Evolutionary conservation across 2,888 invertebrate species (phyloP), one percentile per base, ranked within the genome.

Genomic region (Buathra laborator): DNA sequence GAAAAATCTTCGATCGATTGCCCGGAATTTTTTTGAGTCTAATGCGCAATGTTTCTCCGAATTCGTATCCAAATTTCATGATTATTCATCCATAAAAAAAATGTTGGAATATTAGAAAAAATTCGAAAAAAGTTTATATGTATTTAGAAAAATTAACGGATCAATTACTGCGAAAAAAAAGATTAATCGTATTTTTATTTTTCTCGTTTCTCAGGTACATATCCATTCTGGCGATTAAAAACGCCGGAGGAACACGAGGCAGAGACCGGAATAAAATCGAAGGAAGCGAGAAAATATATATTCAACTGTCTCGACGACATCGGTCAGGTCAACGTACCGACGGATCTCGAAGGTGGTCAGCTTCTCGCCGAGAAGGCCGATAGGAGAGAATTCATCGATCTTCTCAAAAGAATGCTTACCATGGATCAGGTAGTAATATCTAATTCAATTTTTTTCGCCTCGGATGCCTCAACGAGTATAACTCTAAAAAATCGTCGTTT

Each of bases 241-340:
- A 99, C 99, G 32, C 99, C 99, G 29, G 99, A 99, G 94, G 99
- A 99, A 94, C 99, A 99, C 94, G 99, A 99, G 94, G 96, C 97
- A 14, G 99, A 99, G 95, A 99, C 99, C 68, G 98, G 98, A 87
- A 98, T 99, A 91, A 99, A 99, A 95, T 99, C 99, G 88, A 99
- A 99, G 95, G 99, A 99, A 95, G 99, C 99, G 4, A 95, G 99
- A 92, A 99, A 99, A 94, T 99, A 99, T 94, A 99, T 99, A 91
- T 99, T 99, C 95, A 99, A 99, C 95, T 99, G 99, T 94, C 95
- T 99, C 89, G 99, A 99, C 93, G 99, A 99, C 94, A 99, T 99
- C 94, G 98, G 98, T 86, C 97, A 98, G 95, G 98, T 99, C 7
- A 99, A 99, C 93, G 98, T 98, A 88, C 98, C 98, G 85, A 98